Evolutionary conservation across 2,888 invertebrate genomes (phyloP), one percentile per base, ranked within the genome.

Genomic region (Brachyptera putata): DNA sequence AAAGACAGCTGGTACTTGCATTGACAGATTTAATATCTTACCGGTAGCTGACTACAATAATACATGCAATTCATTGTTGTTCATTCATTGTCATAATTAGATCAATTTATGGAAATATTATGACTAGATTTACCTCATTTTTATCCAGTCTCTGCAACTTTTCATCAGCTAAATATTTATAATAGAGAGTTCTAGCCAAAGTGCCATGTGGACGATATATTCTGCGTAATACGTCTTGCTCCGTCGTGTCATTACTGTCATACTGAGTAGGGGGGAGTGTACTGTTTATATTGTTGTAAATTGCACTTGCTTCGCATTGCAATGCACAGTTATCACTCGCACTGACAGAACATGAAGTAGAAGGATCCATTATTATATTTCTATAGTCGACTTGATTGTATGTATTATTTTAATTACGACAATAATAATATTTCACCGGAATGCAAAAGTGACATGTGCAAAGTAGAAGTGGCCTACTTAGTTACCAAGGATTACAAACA

Each of bases 91-190:
- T n/a, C n/a, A n/a, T n/a, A n/a, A n/a, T n/a, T n/a, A n/a, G n/a
- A n/a, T n/a, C n/a, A n/a, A n/a, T n/a, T n/a, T n/a, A n/a, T n/a
- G n/a, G n/a, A 11, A 41, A 41, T 41, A 2, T 24, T 46, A 26
- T 13, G 3, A 22, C 16, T 26, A 26, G n/a, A 26, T 43, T 36
- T 57, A 87, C 87, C 83, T 84, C 80, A 59, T 76, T 79, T 70
- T 86, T 86, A 72, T 89, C 87, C 72, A 85, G 79, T 53, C 80
- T 78, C 67, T 81, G 79, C 21, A 89, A 77, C 66, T 82, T 80
- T 70, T 84, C 80, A 73, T 89, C 89, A 69, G 84, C 84, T 66
- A 80, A 76, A 68, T 86, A 85, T 73, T 87, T 87, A 68, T 87
- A 84, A 76, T 86, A 87, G 56, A 89, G 74, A 49, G 86, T 81